Percentiles rank a stretch among this genome's conserved stretches.
phyloP scores from a whole-genome alignment of 2,888 invertebrate genomes.

The Panopea generosa region DNA sequence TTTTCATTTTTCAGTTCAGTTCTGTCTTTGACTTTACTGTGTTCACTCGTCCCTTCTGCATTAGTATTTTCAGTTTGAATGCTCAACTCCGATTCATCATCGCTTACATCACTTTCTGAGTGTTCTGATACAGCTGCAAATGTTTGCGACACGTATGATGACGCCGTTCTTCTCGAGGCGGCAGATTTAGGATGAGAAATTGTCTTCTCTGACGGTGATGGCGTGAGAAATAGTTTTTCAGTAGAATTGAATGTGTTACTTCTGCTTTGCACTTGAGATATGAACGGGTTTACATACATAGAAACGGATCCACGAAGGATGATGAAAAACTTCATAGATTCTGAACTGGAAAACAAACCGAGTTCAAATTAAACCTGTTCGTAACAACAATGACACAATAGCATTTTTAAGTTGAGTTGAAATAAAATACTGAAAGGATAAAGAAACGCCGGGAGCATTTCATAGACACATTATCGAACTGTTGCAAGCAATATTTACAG shows the following conservation, averaged over 20 bases:
- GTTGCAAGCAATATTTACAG: too few relatives aligned
- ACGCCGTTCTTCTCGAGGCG: constrained; percentile 33
- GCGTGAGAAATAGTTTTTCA: neutral
- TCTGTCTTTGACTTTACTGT: neutral
- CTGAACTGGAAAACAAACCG: constrained; percentile 22
- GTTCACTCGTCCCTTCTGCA: neutral
- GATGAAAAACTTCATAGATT: constrained; percentile 27
- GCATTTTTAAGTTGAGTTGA: too few relatives aligned
- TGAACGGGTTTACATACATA: constrained; percentile 47
- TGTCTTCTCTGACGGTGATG: constrained; percentile 5
- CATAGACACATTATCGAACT: too few relatives aligned
- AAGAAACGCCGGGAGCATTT: too few relatives aligned
- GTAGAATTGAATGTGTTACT: constrained; percentile 27
- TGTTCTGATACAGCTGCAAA: constrained; percentile 22
- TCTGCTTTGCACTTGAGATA: constrained; percentile 17
- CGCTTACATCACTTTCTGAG: constrained; percentile 24
- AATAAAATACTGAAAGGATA: too few relatives aligned
- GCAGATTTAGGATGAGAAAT: constrained; percentile 30
- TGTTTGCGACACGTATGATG: constrained; percentile 24
- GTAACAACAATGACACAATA: too few relatives aligned
- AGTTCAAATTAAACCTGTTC: too few relatives aligned
- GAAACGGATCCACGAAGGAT: constrained; percentile 49
- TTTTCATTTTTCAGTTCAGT: neutral
- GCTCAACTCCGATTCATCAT: neutral
- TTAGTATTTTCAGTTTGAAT: neutral